Conservation (phyloP, 64 coral and sea anemone species). For the Astreopora myriophthalma region DNA sequence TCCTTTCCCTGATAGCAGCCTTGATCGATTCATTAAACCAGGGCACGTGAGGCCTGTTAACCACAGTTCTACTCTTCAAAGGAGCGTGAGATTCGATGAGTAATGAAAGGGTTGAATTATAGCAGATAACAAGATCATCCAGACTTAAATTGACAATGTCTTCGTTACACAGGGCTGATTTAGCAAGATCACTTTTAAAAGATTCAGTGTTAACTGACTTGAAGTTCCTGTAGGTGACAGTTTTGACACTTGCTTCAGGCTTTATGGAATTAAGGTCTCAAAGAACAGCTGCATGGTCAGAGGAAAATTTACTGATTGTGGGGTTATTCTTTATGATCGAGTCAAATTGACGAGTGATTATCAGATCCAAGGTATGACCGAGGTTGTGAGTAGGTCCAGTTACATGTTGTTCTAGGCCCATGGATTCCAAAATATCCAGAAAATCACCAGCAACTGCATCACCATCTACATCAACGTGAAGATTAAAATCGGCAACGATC, state of each 20-base stretch:
- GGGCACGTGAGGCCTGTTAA: not conserved
- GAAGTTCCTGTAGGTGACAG: slow-evolving; percentile 13
- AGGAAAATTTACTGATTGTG: slow-evolving; percentile 2
- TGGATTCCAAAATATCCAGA: slow-evolving; percentile 9
- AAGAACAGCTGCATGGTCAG: slow-evolving; percentile 1
- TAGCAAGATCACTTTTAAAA: slow-evolving; percentile 16
- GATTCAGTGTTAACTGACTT: slow-evolving; percentile 14
- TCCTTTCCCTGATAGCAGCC: not conserved
- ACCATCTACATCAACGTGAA: not conserved
- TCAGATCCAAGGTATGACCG: slow-evolving; percentile 10
- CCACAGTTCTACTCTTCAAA: not conserved
- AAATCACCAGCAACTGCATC: slow-evolving; percentile 10
- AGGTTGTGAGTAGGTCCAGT: slow-evolving; percentile 10
- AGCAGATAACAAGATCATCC: slow-evolving; percentile 2
- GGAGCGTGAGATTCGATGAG: slow-evolving; percentile 1
- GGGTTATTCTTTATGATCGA: not conserved
- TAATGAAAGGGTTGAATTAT: not conserved
- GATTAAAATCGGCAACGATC: slow-evolving; percentile 7
- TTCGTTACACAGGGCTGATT: slow-evolving; percentile 4
- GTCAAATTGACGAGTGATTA: slow-evolving; percentile 9
- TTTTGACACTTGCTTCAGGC: slow-evolving; percentile 32
- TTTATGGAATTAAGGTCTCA: slow-evolving; percentile 23
- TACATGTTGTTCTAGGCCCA: slow-evolving; percentile 7
- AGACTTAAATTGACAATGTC: not conserved
- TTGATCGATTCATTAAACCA: slow-evolving; percentile 34